Base-by-base conservation (phyloP, 2,888 invertebrate species). In the Unio delphinus region DNA sequence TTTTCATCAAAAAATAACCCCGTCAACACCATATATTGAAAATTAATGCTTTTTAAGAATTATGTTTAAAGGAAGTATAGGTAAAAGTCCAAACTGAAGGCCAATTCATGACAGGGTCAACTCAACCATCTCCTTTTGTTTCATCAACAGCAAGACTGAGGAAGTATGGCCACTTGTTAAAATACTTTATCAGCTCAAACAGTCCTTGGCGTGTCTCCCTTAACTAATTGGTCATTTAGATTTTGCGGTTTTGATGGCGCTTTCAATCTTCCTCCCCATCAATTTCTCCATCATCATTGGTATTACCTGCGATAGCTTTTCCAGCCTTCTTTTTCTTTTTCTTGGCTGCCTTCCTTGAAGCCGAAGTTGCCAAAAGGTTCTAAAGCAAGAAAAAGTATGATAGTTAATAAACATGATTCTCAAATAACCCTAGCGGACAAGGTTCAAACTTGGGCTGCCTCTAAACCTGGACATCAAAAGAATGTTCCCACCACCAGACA, bases 311-410 rank as follows among this genome's bases (percentile, higher is more conserved):
- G 70, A 83, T 76, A 20, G 82, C 91, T 76, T 93, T 93, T 80
- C 93, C 93, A 78, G 94, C 94, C 93, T 95, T 95, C 94, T 95
- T 95, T 93, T 95, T 96, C 93, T 96, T 96, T 92, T 95, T 95
- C 91, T 96, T 96, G 83, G 94, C 95, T 34, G 95, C 92, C 90
- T 95, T 96, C 64, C 94, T 93, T 78, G 93, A 94, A 75, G 95
- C 94, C 74, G 89, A 88, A 61, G 94, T 93, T 88, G 93, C 94
- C 83, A 96, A 91, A 75, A 95, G 92, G 73, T 93, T 91, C 94
- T 95, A 91, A 3, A 90, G 78, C 30, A 80, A 63, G 23, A 67
- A 20, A 55, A 67, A 70, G 61, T 23, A 15, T 60, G 61, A 55
- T 34, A 59, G 5, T 34, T 8, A 45, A 45, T 45, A 45, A 11